Base-by-base conservation (phyloP, 2,113 vertebrate species). In the Clinocottus analis region DNA sequence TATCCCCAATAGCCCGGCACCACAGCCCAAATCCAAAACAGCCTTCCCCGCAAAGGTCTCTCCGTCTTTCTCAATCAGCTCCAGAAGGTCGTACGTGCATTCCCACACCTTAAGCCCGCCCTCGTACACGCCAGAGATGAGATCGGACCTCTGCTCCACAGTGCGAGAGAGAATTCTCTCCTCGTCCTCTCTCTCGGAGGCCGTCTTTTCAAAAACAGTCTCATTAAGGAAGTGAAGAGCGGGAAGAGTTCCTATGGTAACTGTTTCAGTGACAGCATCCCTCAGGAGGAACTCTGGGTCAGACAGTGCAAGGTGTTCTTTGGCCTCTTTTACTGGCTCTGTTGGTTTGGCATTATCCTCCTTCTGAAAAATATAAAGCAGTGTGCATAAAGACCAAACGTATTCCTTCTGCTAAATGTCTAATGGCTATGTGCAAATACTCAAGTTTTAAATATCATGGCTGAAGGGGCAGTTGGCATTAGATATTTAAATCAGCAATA, bases 101-200 rank as follows among this genome's bases (percentile, higher is more conserved):
- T 99, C 97, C 98, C 98, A 99, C 86, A 99, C 97, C 92, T 97
- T 98, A 85, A 99, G 92, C 16, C 98, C 98, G 60, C 97, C 98
- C 91, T 99, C 97, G 0, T 99, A 99, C 72, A 98, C 88, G 25
- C 98, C 97, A 1, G 97, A 89, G 91, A 99, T 97, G 68, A 99
- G 96, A 88, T 99, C 98, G 2, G 96, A 97, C 75, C 91, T 96
- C 82, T 96, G 94, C 63, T 95, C 94, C 5, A 92, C 53, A 0
- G 93, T 96, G 92, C 90, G 79, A 17, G 94, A 94, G 31, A 97
- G 70, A 0, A 96, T 95, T 61, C 95, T 93, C 92, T 97, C 97
- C 0, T 58, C 31, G 53, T 95, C 95, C 2, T 90, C 89, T 60
- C 89, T 84, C 64, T 95, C 94, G 0, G 63, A 75, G 31, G 92